Conservation (phyloP, 2,888 invertebrate genomes). For the Sesia apiformis region DNA sequence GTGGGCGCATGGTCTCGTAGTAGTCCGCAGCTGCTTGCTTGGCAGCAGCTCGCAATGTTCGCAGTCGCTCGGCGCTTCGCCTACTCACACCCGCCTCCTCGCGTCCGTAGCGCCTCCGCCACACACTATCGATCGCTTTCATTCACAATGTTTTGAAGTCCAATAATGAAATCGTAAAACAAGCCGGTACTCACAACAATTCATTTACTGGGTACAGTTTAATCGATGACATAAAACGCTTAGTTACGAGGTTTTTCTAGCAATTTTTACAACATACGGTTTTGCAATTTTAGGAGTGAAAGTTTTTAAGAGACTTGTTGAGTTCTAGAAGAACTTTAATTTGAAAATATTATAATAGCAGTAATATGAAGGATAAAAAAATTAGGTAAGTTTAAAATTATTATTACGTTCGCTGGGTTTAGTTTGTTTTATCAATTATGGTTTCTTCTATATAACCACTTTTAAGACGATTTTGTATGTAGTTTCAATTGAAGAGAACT, state of each 20-base stretch:
- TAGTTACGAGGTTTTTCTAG: too few species aligned
- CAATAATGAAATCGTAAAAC: slow-evolving; percentile 13
- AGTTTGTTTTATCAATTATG: not conserved
- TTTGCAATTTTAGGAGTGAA: slow-evolving; percentile 19
- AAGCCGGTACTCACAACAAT: not conserved
- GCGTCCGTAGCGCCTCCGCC: slow-evolving; percentile 14
- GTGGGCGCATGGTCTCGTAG: not conserved
- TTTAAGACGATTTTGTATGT: slow-evolving; percentile 2
- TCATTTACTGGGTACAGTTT: too few species aligned
- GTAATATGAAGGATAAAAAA: slow-evolving; percentile 43
- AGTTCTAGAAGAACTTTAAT: slow-evolving; percentile 8
- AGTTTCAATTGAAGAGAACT: too few species aligned
- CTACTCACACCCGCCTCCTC: slow-evolving; percentile 18
- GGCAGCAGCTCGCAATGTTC: not conserved
- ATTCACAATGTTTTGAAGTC: slow-evolving; percentile 39
- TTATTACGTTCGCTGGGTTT: too few species aligned
- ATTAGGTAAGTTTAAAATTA: slow-evolving; percentile 28
- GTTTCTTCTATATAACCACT: not conserved
- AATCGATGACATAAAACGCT: too few species aligned
- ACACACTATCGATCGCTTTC: slow-evolving; percentile 33
- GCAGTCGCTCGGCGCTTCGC: slow-evolving; percentile 18
- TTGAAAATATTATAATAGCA: slow-evolving; percentile 1
- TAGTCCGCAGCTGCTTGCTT: not conserved
- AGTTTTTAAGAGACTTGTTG: slow-evolving; percentile 12
- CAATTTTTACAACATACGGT: too few species aligned